Base-by-base conservation (phyloP, 53 echinoderm and acorn worm species). In the Paelopatides confundens region DNA sequence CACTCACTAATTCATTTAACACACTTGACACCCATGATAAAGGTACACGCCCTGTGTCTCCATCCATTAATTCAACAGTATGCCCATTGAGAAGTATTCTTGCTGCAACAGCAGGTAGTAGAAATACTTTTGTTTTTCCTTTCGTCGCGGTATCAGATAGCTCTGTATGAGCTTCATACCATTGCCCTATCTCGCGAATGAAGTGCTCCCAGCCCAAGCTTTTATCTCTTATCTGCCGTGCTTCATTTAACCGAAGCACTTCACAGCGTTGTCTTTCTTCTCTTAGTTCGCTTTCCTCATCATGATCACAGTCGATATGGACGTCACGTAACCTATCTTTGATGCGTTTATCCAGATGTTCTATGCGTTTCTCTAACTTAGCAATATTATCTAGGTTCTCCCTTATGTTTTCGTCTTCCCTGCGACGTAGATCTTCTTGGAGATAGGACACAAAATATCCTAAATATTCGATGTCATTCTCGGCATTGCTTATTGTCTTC, bases 31-130 rank as follows among this genome's bases (percentile, higher is more conserved):
- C 49, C 79, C 79, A 79, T 10, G 51, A 31, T 17, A 79, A 27
- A 3, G 79, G 79, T 10, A 79, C 28, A 6, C 54, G 10, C 21
- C 79, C 79, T 17, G 54, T 54, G 31, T 79, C 79, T 30, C 77
- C 77, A 52, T 81, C 81, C 81, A 81, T 30, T 6, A 81, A 52
- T 81, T 81, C 81, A 15, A 81, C 13, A 26, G 81, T 18, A 49
- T 81, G 50, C 5, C 52, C 53, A 52, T 81, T 13, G 28, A 30
- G 24, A 31, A 81, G 26, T 2, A 81, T 8, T 11, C n/a, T 32
- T 6, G 81, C 24, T 5, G 81, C 81, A 8, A 30, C 29, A 30
- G 24, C 31, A 3, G 81, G 81, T 2, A 81, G 58, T 12, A 74
- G n/a, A 26, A 12, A 26, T 1, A 39, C 47, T 2, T 74, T 35